Evolutionary conservation across 2,113 vertebrate species (phyloP).

Genomic region (Callithrix jacchus): DNA sequence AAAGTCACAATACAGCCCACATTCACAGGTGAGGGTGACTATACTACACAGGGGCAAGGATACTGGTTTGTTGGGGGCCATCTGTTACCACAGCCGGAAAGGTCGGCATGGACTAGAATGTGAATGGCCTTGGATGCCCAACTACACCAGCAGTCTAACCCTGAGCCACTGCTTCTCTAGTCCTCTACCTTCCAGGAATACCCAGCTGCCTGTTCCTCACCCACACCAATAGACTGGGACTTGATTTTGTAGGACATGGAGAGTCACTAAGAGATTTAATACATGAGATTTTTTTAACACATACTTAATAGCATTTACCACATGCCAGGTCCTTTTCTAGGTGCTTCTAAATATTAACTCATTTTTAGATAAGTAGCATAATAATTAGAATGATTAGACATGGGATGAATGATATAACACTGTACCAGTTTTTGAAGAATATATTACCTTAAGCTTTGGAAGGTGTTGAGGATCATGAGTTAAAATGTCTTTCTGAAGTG

Average conservation of each 20-base stretch:
- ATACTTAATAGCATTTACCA: background rate
- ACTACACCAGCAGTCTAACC: background rate
- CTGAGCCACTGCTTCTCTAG: background rate
- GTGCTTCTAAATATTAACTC: background rate
- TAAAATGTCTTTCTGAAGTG: constrained; percentile 30
- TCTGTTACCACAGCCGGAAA: background rate
- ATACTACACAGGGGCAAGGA: background rate
- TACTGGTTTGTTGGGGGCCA: background rate
- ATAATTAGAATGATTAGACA: background rate
- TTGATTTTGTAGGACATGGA: background rate
- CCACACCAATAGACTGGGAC: background rate
- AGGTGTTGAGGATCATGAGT: background rate
- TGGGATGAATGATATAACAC: background rate
- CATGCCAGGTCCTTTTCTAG: background rate
- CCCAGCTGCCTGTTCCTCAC: background rate
- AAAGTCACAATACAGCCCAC: background rate
- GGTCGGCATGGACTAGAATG: background rate
- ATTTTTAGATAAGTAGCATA: background rate
- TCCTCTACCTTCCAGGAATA: background rate
- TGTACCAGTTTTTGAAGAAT: background rate
- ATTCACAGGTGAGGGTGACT: background rate
- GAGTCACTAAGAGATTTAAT: background rate
- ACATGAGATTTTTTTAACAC: background rate
- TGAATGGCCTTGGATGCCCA: background rate
- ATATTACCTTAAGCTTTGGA: background rate